These are phyloP conservation scores for Bellardia pandia DNA, from an alignment of 2,888 invertebrate genomes.

Conservation along the genomic window DNA sequence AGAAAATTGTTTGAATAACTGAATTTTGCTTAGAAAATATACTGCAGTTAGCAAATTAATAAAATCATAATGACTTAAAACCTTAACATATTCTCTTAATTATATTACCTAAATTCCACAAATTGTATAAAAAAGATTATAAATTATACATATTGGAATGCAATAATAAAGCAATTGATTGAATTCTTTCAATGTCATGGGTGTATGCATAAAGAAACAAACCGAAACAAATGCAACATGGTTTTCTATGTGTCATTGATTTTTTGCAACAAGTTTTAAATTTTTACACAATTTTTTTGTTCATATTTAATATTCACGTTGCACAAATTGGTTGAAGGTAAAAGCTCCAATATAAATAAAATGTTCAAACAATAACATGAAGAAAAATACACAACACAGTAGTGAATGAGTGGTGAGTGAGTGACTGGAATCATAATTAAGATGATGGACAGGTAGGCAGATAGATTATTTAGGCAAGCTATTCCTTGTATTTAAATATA, in stretches of 20 bases:
- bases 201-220: not conserved
- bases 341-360: conserved; percentile 45
- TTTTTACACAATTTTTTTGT: conserved; percentile 9
- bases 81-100: too few relatives aligned
- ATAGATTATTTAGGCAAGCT: not conserved
- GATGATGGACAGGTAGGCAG: conserved; percentile 33
- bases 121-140: too few relatives aligned
- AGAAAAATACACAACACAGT: conserved; percentile 16
- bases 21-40: too few relatives aligned
- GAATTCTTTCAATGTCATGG: conserved; percentile 56
- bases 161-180: not conserved
- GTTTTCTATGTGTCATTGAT: conserved; percentile 27
- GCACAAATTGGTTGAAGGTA: conserved; percentile 71
- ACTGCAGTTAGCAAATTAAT: too few relatives aligned
- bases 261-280: conserved; percentile 48
- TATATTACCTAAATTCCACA: too few relatives aligned
- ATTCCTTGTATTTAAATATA: conserved; percentile 3
- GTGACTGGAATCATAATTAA: conserved; percentile 74
- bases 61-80: too few relatives aligned
- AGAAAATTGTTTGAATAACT: too few relatives aligned
- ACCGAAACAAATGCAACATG: not conserved
- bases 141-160: not conserved
- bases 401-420: not conserved
- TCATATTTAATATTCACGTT: conserved; percentile 64
- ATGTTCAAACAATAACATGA: conserved; percentile 30